Evolutionary conservation across 2,113 vertebrate genomes (phyloP), one percentile per base, ranked within the genome.

Genomic region (Saguinus imperator): DNA sequence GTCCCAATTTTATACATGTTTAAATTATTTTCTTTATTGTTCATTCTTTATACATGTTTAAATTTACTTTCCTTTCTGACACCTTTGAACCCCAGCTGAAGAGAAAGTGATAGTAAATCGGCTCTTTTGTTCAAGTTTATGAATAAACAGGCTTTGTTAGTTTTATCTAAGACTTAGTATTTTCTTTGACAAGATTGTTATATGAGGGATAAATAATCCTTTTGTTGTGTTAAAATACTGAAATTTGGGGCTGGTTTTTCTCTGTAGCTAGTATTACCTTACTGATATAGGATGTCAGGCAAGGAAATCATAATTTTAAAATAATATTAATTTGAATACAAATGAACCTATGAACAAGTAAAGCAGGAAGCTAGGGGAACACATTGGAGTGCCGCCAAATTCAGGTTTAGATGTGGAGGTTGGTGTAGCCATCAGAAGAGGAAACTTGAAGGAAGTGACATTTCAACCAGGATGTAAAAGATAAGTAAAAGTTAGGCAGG

Each of bases 81-180:
- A 57, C 11, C 29, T 87, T 89, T 91, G 83, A 81, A 50, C 55
- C n/a, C 23, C 50, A 75, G 64, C 75, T 76, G 35, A 93, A 93
- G 75, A 64, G 23, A 96, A 61, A 43, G 27, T 75, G 40, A 64
- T 37, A 27, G 29, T 37, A 88, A 37, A 89, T 61, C 29, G 40
- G 25, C 79, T 80, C 68, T 94, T 11, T 91, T 95, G n/a, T 48
- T 25, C 79, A 82, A 20, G 27, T 86, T 94, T 88, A 66, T 94
- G 76, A 77, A 94, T 94, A 93, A 81, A 76, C 8, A 73, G 43
- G 3, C 25, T 80, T 48, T 50, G 35, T 32, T 91, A 91, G 77
- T 43, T 93, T 92, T 82, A 35, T 91, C 35, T 27, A 40, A 84
- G 72, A 55, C 32, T 55, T 50, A 85, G n/a, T 64, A 89, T 85